phyloP scores from a whole-genome alignment of 2,797 vertebrate genomes.

The Petrocephalus sullivani region DNA sequence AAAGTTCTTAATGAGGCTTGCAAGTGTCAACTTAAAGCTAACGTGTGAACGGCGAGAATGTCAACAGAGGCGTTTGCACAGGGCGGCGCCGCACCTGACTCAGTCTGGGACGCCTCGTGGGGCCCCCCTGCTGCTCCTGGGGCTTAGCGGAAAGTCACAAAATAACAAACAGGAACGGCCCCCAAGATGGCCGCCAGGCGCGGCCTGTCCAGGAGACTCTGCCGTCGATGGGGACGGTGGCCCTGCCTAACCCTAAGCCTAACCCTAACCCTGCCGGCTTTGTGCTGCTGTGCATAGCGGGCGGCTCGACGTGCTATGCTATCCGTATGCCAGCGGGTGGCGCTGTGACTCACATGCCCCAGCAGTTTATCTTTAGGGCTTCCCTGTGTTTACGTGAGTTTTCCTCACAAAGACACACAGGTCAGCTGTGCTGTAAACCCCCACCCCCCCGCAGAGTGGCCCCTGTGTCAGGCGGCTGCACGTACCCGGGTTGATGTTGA shows the following conservation, averaged over 20 bases:
- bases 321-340: background rate
- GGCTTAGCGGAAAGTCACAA: background rate
- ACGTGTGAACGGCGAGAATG: constrained; percentile 33
- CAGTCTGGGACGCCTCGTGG: background rate
- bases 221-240: background rate
- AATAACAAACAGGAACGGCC: background rate
- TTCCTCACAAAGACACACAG: background rate
- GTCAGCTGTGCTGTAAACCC: background rate
- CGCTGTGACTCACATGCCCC: background rate
- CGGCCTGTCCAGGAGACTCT: background rate
- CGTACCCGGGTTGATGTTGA: constrained; percentile 91
- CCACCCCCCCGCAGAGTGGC: background rate
- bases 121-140: background rate
- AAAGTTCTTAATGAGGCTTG: background rate
- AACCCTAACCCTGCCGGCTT: background rate
- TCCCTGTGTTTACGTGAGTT: background rate
- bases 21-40: background rate
- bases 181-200: background rate
- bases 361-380: background rate
- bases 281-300: background rate
- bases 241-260: background rate
- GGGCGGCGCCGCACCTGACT: constrained; percentile 23
- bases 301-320: background rate
- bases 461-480: background rate
- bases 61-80: constrained; percentile 47